These are phyloP conservation scores for Trichechus manatus DNA, from an alignment of 2,113 vertebrate species.

Conservation along the genomic window DNA sequence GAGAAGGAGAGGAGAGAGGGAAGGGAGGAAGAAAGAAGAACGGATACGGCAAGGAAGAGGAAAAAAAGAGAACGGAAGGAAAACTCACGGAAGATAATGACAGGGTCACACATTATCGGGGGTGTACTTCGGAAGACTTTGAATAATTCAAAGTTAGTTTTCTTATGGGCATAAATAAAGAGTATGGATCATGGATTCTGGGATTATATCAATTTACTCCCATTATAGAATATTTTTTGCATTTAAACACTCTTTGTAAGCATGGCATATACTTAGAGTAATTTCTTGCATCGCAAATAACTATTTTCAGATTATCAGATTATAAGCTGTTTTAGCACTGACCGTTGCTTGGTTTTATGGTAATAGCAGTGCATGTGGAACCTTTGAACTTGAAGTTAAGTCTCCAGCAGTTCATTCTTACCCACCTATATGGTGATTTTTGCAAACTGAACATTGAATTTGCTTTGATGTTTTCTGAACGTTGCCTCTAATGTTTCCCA, in stretches of 20 bases:
- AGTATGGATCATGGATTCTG: not conserved
- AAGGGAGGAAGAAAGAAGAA: not conserved
- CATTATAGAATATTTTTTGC: not conserved
- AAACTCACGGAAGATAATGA: not conserved
- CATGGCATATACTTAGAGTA: not conserved
- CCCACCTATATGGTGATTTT: not conserved
- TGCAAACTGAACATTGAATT: not conserved
- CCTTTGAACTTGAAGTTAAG: not conserved
- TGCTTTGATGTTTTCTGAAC: not conserved
- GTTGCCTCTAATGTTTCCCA: not conserved
- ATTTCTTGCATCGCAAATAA: not conserved
- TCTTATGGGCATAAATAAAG: not conserved
- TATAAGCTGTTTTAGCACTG: not conserved
- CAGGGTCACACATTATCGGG: not conserved
- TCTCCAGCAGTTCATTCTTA: not conserved
- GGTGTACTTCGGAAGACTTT: not conserved
- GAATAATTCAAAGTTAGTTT: conserved; percentile 17
- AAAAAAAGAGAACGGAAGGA: not conserved
- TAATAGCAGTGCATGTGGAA: not conserved
- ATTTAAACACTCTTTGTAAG: conserved; percentile 14
- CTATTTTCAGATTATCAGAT: conserved; percentile 8
- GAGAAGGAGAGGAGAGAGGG: not conserved
- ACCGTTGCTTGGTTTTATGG: not conserved
- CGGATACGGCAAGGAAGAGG: no score
- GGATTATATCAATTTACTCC: not conserved